Conservation (phyloP, 1,140 invertebrate genomes). For the Phocides pigmalion region DNA sequence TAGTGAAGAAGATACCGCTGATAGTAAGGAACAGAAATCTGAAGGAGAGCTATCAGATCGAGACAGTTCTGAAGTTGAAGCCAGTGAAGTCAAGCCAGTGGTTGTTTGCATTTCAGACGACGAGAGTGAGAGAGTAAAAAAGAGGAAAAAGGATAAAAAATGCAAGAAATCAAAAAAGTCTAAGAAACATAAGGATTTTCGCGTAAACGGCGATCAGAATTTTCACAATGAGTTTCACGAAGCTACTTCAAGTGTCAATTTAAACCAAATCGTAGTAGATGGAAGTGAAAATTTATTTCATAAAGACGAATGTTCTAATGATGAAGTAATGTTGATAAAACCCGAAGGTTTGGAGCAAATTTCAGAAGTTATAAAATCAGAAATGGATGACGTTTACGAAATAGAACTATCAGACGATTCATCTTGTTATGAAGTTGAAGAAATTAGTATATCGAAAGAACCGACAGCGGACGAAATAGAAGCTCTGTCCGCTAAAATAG, state of each 20-base stretch:
- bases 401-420: constrained; percentile 78
- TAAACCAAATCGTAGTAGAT: neutral
- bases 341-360: neutral
- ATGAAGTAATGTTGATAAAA: neutral
- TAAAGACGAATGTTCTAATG: neutral
- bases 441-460: constrained; percentile 72
- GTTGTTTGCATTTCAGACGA: constrained; percentile 66
- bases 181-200: constrained; percentile 68
- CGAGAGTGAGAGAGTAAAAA: constrained; percentile 64
- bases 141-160: constrained; percentile 51
- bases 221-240: constrained; percentile 41
- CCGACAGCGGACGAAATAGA: constrained; percentile 72
- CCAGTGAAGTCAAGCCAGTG: constrained; percentile 46
- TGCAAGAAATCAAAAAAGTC: constrained; percentile 60
- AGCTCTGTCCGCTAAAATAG: constrained; percentile 76
- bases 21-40: constrained; percentile 40
- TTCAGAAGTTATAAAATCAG: neutral
- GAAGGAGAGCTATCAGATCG: constrained; percentile 64
- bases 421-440: constrained; percentile 72
- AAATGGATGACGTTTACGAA: constrained; percentile 57
- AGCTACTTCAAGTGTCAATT: neutral
- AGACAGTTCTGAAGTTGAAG: constrained; percentile 54
- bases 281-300: neutral
- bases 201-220: constrained; percentile 60
- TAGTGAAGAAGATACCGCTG: constrained; percentile 6